phyloP scores from a whole-genome alignment of 2,888 invertebrate species.

The Listrodromus nycthemerus region DNA sequence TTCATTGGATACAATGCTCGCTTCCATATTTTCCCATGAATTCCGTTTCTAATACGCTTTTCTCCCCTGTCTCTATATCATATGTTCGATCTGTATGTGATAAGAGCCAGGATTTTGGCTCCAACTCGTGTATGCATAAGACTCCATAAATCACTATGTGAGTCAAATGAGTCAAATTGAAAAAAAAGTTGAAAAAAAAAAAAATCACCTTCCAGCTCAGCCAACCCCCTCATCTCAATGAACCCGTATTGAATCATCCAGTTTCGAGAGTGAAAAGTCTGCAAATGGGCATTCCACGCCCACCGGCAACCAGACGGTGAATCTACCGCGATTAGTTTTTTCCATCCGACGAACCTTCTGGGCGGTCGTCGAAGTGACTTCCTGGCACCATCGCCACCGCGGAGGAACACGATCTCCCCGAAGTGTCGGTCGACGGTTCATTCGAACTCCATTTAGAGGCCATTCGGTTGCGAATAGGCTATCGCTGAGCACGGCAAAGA shows the following conservation, averaged over 20 bases:
- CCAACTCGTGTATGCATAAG: no score
- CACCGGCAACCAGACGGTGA: background rate
- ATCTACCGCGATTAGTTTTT: conserved; percentile 2
- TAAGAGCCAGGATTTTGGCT: no score
- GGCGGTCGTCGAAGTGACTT: conserved; percentile 9
- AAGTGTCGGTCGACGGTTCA: conserved; percentile 68
- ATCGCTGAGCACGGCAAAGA: conserved; percentile 38
- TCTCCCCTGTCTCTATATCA: no score
- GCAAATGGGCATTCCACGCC: background rate
- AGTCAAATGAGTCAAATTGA: background rate
- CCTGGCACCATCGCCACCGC: background rate
- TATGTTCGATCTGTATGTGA: no score
- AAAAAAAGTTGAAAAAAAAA: background rate
- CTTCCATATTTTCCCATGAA: background rate
- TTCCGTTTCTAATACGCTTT: background rate
- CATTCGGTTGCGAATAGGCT: conserved; percentile 76
- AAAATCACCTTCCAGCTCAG: background rate
- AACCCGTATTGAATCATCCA: no score
- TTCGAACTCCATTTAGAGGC: conserved; percentile 79
- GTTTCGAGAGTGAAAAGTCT: background rate
- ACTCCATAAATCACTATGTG: no score
- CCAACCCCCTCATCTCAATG: no score
- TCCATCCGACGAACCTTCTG: background rate
- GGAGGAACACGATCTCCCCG: conserved; percentile 4
- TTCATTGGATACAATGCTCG: background rate